phyloP scores from a whole-genome alignment of 2,888 invertebrate genomes.

The Aspidapion aeneum region DNA sequence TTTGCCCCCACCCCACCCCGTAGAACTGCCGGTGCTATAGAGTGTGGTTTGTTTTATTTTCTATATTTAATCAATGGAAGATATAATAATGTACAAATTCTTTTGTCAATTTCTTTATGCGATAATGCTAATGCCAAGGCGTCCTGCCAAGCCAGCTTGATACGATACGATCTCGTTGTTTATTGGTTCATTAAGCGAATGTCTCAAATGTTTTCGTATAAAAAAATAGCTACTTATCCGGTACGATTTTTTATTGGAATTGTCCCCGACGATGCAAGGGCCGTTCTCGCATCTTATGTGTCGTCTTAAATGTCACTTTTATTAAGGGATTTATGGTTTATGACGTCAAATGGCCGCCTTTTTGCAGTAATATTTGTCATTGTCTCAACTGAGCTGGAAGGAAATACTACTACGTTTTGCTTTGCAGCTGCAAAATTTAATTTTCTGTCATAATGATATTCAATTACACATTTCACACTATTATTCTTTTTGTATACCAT shows the following conservation, averaged over 20 bases:
- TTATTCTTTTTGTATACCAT: too few relatives aligned
- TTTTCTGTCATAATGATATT: too few relatives aligned
- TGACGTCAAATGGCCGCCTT: too few relatives aligned
- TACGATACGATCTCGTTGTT: conserved; percentile 20
- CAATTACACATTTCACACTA: too few relatives aligned
- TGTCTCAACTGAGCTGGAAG: background rate
- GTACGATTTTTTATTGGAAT: background rate
- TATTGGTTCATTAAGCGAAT: conserved; percentile 22
- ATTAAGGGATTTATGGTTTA: background rate
- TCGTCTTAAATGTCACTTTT: background rate
- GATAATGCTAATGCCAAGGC: conserved; percentile 5
- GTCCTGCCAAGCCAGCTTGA: conserved; percentile 1
- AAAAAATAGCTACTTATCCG: conserved; percentile 13
- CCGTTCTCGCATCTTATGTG: background rate
- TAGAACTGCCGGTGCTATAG: too few relatives aligned
- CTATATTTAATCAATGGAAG: too few relatives aligned
- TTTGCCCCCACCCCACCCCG: too few relatives aligned
- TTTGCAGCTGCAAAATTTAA: background rate
- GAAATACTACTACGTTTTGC: background rate
- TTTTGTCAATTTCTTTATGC: too few relatives aligned
- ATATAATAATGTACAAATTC: too few relatives aligned
- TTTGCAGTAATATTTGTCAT: background rate
- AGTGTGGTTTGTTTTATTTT: too few relatives aligned
- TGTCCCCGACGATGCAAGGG: background rate
- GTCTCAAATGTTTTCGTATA: conserved; percentile 20